These are phyloP conservation scores for Heterocephalus glaber DNA, from an alignment of 2,113 vertebrate genomes.

Conservation along the genomic window DNA sequence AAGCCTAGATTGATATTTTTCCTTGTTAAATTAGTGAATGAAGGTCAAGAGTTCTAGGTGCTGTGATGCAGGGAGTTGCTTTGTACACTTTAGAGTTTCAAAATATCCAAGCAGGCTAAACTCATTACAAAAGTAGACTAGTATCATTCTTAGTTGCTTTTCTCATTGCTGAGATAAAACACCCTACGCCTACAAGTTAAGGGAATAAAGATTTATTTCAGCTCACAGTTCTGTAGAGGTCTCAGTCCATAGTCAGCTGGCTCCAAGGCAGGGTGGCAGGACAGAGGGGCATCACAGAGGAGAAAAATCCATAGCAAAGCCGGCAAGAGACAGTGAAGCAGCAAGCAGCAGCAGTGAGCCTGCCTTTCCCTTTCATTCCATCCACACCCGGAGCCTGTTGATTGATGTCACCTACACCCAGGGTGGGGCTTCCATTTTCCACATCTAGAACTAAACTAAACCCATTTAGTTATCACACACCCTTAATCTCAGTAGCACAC, in stretches of 20 bases:
- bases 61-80: background rate
- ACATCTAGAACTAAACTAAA: background rate
- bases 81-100: background rate
- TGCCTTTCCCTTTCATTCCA: background rate
- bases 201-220: background rate
- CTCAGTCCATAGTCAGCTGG: background rate
- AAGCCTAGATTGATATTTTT: background rate
- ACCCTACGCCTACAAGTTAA: too few relatives aligned
- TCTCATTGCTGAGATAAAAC: background rate
- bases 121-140: background rate
- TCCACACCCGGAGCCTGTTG: background rate
- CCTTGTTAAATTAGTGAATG: background rate
- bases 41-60: background rate
- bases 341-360: too few relatives aligned
- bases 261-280: background rate
- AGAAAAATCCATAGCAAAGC: background rate
- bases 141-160: background rate
- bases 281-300: background rate
- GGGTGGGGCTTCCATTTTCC: background rate
- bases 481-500: background rate
- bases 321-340: background rate
- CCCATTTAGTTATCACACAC: background rate
- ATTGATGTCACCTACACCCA: background rate
- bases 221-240: background rate
- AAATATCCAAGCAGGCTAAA: background rate